Evolutionary conservation across 2,797 vertebrate genomes (phyloP).

Genomic region (Typhlichthys eigenmanni): DNA sequence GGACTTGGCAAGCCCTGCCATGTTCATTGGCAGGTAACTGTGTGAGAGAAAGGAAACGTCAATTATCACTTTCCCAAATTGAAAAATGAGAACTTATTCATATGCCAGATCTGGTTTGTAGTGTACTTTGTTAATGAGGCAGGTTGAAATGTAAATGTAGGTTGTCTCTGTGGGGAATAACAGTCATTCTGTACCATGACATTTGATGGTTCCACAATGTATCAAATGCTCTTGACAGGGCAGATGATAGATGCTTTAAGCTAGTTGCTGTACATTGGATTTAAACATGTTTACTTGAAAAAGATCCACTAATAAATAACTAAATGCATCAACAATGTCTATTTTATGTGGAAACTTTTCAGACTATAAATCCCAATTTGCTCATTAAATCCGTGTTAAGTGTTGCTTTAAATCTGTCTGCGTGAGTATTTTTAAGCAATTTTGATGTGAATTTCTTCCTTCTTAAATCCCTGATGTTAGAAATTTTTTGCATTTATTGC

Average conservation of each 20-base stretch:
- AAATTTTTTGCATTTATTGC: too few relatives aligned
- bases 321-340: constrained; percentile 38
- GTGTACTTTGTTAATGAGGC: constrained; percentile 13
- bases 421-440: too few relatives aligned
- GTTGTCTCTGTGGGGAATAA: constrained; percentile 45
- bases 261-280: constrained; percentile 37
- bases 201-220: constrained; percentile 43
- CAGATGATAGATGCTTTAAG: constrained; percentile 35
- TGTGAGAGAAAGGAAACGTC: neutral
- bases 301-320: constrained; percentile 35
- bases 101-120: constrained; percentile 20
- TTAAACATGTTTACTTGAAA: constrained; percentile 47
- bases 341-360: constrained; percentile 13
- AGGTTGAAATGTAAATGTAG: constrained; percentile 9
- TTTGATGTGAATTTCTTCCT: too few relatives aligned
- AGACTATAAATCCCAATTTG: neutral
- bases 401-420: neutral
- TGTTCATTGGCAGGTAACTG: constrained; percentile 13
- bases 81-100: constrained; percentile 13
- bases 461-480: too few relatives aligned
- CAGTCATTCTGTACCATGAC: constrained; percentile 39
- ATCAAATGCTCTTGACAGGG: constrained; percentile 48
- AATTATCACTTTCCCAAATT: constrained; percentile 8
- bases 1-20: constrained; percentile 11
- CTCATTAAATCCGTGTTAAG: constrained; percentile 22